Evolutionary conservation across 2,113 vertebrate species (phyloP), one percentile per base, ranked within the genome.

Genomic region (Aptenodytes forsteri): DNA sequence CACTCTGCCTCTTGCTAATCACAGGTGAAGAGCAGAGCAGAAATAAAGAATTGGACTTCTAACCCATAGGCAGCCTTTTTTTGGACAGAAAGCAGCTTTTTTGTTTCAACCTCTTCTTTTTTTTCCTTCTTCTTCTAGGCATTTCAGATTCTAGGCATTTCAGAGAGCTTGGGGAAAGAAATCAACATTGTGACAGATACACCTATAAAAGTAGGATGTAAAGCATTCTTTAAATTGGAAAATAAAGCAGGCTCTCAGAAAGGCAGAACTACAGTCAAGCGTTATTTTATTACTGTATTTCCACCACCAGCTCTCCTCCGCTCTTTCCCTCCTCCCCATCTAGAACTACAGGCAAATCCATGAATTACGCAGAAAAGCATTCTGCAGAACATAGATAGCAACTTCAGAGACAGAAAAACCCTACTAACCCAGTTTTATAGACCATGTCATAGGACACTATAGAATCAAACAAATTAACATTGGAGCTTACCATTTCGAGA

Each of bases 401-500:
- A 87, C 56, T 80, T 83, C 73, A 66, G 58, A 91, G 26, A 73
- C 71, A 92, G 50, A 61, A 95, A 95, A 84, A 38, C 11, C 59
- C 22, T 49, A 54, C 49, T 42, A 80, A 70, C 16, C 40, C 38
- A 40, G 47, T 73, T 93, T 76, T 72, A 65, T 10, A 70, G 55
- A 46, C n/a, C 30, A 46, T 13, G 42, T 19, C 62, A 82, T 5
- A 87, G 34, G 40, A 75, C 16, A 16, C 21, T 32, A 87, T 1
- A 83, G 67, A 95, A 87, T 84, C 47, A 70, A 87, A 80, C 27
- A 95, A 79, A 88, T 80, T 38, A 77, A 70, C 62, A 23, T 2
- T 21, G n/a, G 38, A 44, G 73, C 98, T 98, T 98, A 99, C 99
- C 99, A 95, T 99, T 99, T 96, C 99, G 98, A 88, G 99, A 99